Evolutionary conservation across 1,140 invertebrate genomes (phyloP).

Genomic region (Berghia stephanieae): DNA sequence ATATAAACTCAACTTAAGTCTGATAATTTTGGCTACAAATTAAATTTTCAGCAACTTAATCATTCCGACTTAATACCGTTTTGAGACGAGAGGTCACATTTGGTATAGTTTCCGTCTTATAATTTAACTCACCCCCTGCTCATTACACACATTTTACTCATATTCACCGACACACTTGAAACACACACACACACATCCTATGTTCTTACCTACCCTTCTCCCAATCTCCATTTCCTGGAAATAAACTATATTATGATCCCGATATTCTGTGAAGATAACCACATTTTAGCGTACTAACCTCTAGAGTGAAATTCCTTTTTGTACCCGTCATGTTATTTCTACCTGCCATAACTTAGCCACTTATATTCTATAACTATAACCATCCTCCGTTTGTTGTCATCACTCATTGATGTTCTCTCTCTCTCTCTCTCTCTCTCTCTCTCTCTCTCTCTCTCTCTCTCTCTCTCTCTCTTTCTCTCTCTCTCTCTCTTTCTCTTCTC

Average conservation of each 20-base stretch:
- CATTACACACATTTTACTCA: too few relatives aligned
- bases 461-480: constrained; percentile 5
- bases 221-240: background rate
- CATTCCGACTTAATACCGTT: too few relatives aligned
- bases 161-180: too few relatives aligned
- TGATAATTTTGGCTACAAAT: too few relatives aligned
- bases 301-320: background rate
- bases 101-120: too few relatives aligned
- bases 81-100: too few relatives aligned
- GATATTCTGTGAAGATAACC: too few relatives aligned
- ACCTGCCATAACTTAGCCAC: background rate
- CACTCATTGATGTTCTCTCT: background rate
- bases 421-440: constrained; percentile 19
- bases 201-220: background rate
- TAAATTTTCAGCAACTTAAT: too few relatives aligned
- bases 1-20: too few relatives aligned
- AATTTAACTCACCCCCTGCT: too few relatives aligned
- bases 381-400: background rate
- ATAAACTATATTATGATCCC: background rate
- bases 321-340: background rate
- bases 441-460: constrained; percentile 11
- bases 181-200: too few relatives aligned
- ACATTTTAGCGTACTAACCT: too few relatives aligned
- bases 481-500: constrained; percentile 8
- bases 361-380: background rate